Evolutionary conservation across 2,797 vertebrate species (phyloP).

Genomic region (Buphagus erythrorhynchus): DNA sequence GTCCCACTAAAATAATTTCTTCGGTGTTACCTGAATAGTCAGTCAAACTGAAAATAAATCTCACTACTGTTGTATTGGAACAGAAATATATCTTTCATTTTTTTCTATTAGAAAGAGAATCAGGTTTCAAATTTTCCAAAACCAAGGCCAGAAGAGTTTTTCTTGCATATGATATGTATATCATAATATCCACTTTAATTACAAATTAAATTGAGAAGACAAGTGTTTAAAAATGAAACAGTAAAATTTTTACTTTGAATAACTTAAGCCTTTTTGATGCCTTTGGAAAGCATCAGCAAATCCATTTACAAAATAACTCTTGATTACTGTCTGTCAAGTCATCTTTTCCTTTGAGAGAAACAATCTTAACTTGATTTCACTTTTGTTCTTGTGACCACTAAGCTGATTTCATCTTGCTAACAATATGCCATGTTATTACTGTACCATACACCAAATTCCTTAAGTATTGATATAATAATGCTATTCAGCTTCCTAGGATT

Average conservation of each 20-base stretch:
- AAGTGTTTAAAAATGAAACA: not conserved
- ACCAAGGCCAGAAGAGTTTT: not conserved
- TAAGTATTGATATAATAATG: not conserved
- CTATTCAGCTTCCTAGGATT: not conserved
- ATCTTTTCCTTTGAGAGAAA: constrained; percentile 1
- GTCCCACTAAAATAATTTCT: not conserved
- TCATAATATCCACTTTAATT: not conserved
- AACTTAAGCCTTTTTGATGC: not conserved
- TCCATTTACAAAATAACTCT: not conserved
- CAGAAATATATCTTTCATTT: not conserved
- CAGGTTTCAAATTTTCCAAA: not conserved
- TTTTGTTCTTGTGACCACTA: not conserved
- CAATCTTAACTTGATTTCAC: constrained; percentile 1
- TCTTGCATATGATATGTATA: not conserved
- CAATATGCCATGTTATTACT: not conserved
- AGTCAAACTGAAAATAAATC: not conserved
- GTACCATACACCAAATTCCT: not conserved
- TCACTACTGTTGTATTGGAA: not conserved
- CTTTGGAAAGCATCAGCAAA: not conserved
- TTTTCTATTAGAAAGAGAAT: not conserved
- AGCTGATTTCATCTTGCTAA: not conserved
- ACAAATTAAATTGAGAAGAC: not conserved
- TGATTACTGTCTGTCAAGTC: constrained; percentile 8
- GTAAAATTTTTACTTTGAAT: not conserved
- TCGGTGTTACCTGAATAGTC: not conserved